Evolutionary conservation across 1,140 invertebrate genomes (phyloP), one percentile per base, ranked within the genome.

Genomic region (Papilio glaucus): DNA sequence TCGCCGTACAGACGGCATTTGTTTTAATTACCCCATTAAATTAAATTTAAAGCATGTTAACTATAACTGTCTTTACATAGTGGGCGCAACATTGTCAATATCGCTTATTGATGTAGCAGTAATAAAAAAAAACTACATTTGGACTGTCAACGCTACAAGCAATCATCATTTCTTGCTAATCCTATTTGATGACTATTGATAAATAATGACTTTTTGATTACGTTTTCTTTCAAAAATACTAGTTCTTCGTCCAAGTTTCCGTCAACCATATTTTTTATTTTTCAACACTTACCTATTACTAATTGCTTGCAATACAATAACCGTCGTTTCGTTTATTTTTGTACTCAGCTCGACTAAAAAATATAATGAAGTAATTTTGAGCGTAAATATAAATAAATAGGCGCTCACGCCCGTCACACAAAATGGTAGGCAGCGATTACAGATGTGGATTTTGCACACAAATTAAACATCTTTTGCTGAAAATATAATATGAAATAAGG

Each of bases 181-280:
- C 41, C 1, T 57, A 57, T 26, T 41, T 33, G 29, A 33, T 42
- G 49, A 24, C 49, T 24, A 8, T 57, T 18, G 12, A 57, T 57
- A 65, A 65, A 62, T 62, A 65, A 65, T 65, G 9, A 38, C 61
- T 63, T 63, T 63, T 39, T 63, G 15, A 39, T 21, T 63, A 37
- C 33, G n/a, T 13, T 0, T 4, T 39, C 7, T 65, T 41, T 65
- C 7, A 39, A 21, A 57, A 57, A 57, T 41, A 10, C 18, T 12
- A 12, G 38, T 21, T 38, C n/a, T 63, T 5, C 38, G 37, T 24
- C 62, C 38, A 65, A 65, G n/a, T 41, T 41, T 65, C 18, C 9
- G 38, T 41, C 37, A 39, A 38, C 37, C 9, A 39, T 38, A 39
- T 65, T 24, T 18, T 65, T 21, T 41, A 41, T 39, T 65, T 65